Conservation (phyloP, 2,797 vertebrate genomes). For the Pseudotriccus pelzelni region DNA sequence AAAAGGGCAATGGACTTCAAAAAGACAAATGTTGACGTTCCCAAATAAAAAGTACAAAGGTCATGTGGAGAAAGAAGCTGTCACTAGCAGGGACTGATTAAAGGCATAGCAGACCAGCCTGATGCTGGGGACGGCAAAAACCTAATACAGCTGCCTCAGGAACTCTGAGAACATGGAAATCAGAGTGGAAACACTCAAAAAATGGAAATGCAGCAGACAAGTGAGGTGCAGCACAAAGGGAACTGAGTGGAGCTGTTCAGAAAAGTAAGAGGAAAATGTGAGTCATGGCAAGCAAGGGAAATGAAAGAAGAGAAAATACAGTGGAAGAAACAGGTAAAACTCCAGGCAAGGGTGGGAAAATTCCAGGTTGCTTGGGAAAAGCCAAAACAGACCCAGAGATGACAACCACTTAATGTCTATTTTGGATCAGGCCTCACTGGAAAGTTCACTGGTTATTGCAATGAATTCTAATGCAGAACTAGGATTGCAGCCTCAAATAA, state of each 20-base stretch:
- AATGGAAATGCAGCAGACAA: neutral
- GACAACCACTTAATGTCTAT: neutral
- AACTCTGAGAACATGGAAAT: neutral
- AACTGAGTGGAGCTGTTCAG: neutral
- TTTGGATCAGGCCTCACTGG: neutral
- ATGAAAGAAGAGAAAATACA: neutral
- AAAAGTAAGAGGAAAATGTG: neutral
- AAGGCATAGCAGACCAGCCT: neutral
- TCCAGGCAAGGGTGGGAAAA: neutral
- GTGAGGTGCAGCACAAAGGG: neutral
- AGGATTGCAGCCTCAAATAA: neutral
- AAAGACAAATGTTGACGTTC: neutral
- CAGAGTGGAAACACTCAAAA: neutral
- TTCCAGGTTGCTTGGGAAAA: neutral
- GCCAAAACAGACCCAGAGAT: neutral
- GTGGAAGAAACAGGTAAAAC: neutral
- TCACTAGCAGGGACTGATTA: neutral
- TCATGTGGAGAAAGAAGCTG: neutral
- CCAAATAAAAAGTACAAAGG: neutral
- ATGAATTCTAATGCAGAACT: neutral
- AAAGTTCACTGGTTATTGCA: neutral
- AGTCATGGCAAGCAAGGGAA: neutral
- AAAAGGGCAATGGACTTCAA: neutral
- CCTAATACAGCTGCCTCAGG: neutral
- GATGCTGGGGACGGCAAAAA: neutral